phyloP scores from a whole-genome alignment of 2,113 vertebrate genomes.

The Poicephalus gulielmi region DNA sequence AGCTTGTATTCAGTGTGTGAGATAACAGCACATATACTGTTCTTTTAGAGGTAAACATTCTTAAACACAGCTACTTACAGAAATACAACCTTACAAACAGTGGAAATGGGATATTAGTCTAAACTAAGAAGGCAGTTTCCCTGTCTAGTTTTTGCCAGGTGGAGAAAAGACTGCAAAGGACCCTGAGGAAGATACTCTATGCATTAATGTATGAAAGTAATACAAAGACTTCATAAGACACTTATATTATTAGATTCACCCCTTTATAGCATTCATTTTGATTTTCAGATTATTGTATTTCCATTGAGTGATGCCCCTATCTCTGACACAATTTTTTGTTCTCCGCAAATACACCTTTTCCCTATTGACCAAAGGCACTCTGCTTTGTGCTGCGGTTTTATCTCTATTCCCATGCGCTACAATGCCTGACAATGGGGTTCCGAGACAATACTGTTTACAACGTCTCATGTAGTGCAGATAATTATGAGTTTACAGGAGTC shows the following conservation, averaged over 20 bases:
- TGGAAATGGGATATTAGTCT: background rate
- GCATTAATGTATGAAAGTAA: background rate
- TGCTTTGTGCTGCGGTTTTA: background rate
- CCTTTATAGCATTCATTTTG: background rate
- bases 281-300: background rate
- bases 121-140: background rate
- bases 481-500: background rate
- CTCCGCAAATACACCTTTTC: background rate
- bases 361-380: background rate
- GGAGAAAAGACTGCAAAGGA: background rate
- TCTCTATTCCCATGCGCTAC: background rate
- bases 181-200: background rate
- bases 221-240: background rate
- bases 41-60: background rate
- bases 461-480: fast-evolving
- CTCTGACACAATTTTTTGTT: background rate
- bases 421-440: background rate
- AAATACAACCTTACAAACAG: background rate
- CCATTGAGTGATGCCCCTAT: background rate
- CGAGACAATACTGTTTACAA: background rate
- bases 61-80: background rate
- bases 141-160: background rate
- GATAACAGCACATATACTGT: background rate
- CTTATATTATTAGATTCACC: background rate
- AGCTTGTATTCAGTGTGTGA: background rate